These are phyloP conservation scores for Euleptes europaea DNA, from an alignment of 2,113 vertebrate genomes.

Conservation along the genomic window DNA sequence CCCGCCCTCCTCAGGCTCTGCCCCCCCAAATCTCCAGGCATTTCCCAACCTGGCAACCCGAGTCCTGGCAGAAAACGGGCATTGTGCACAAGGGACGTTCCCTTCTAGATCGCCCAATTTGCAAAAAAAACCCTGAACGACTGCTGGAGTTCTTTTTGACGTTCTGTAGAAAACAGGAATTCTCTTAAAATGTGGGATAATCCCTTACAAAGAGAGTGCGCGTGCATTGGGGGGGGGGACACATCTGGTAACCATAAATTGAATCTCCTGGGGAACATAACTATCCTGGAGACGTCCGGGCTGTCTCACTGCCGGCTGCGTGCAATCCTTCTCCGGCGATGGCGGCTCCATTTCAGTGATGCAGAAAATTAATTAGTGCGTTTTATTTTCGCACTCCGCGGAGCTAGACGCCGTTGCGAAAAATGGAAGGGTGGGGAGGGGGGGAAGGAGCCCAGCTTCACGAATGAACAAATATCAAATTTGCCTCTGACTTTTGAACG, in stretches of 20 bases:
- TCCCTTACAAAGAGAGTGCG: not conserved
- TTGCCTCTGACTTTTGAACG: slow-evolving; percentile 29
- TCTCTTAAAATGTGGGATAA: not conserved
- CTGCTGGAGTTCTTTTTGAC: too few species aligned
- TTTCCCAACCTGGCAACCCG: too few species aligned
- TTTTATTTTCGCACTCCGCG: slow-evolving; percentile 39
- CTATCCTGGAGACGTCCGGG: not conserved
- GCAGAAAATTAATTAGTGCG: slow-evolving; percentile 66
- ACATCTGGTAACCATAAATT: slow-evolving; percentile 4
- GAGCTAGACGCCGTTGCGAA: slow-evolving; percentile 30
- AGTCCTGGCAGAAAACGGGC: too few species aligned
- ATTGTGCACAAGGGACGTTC: too few species aligned
- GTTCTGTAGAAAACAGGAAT: not conserved
- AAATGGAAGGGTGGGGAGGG: not conserved
- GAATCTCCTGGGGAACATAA: not conserved
- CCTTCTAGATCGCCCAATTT: too few species aligned
- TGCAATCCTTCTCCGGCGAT: slow-evolving; percentile 22
- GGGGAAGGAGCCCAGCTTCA: not conserved
- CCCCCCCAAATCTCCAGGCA: too few species aligned
- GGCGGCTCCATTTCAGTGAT: slow-evolving; percentile 34
- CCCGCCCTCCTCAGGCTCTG: too few species aligned
- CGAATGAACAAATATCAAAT: slow-evolving; percentile 36
- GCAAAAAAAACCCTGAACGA: too few species aligned
- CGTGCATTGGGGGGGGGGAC: not conserved
- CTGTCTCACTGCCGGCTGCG: not conserved